Base-by-base conservation (phyloP, 2,888 invertebrate genomes). In the Thelaira solivaga region DNA sequence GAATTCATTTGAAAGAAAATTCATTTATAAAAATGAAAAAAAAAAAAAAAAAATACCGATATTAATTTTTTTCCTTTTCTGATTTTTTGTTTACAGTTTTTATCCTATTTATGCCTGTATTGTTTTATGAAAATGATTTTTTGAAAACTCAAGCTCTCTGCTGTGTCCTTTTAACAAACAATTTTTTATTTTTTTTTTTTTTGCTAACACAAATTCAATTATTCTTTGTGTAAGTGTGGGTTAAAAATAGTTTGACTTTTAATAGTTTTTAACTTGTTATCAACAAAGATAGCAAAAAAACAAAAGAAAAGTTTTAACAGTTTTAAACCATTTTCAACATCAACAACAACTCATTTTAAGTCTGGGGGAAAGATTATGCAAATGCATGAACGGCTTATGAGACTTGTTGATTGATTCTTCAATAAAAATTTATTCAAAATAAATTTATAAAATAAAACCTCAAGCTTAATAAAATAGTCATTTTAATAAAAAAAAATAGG, bases 41-140 rank as follows among this genome's bases (percentile, higher is more conserved):
- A 20, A 7, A 8, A 2, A 20, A 43, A 20, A 51, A 18, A 31
- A 34, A 6, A 1, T 31, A 31, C 24, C n/a, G 2, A 47, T 13
- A 24, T 24, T n/a, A n/a, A n/a, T n/a, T n/a, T n/a, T n/a, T n/a
- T n/a, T n/a, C n/a, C n/a, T n/a, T n/a, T n/a, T n/a, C n/a, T n/a
- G n/a, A n/a, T n/a, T n/a, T 31, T 6, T 16, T 47, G 34, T 64
- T 49, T n/a, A 18, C 18, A 4, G n/a, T 13, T 20, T 47, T 47
- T 68, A 1, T 31, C 39, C n/a, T 62, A 45, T 62, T 62, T 62
- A 20, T 62, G 45, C 36, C 34, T 36, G 53, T 34, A 49, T 59
- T 67, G 53, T 67, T 34, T 55, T 55, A 20, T 31, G 51, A 64
- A 49, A 39, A 39, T 53, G 22, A 51, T 41, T 53, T 65, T 18